Base-by-base conservation (phyloP, 2,888 invertebrate species). In the Hirtodrosophila histrioides region DNA sequence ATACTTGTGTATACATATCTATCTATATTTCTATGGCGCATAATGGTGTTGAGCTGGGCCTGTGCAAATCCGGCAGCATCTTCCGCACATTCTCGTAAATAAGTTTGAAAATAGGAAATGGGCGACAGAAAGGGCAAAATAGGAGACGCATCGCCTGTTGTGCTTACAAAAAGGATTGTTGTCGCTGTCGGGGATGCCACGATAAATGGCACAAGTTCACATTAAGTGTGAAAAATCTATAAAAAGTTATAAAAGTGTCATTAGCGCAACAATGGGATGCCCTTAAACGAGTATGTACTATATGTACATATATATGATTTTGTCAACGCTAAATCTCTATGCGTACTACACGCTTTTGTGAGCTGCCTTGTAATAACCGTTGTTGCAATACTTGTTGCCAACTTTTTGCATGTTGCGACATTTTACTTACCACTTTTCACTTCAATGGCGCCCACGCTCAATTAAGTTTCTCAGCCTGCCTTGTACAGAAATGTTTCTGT, bases 241-340 rank as follows among this genome's bases (percentile, higher is more conserved):
- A 83, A 84, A 85, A 85, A 83, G 84, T 88, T 85, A 84, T 88
- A 85, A 88, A 85, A 88, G 85, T 85, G 87, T 88, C 88, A 88
- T 85, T 85, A 85, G 86, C 79, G 78, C 66, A 69, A 73, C 70
- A 73, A 75, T 73, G 56, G 55, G 63, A 57, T 57, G 46, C 46
- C 58, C 41, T 37, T 48, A 31, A 39, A 53, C 24, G 31, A 40
- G 10, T 23, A 46, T 37, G 50, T 33, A 17, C 8, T 12, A 41
- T n/a, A 23, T 24, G 3, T 12, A 41, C 17, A 17, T 17, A 17
- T 17, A 17, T 17, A 17, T 17, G 17, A 4, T 4, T 8, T 24
- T 35, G 5, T 35, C 9, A 29, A 9, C 37, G 8, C 40, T 12
- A 50, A 57, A 33, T 68, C 39, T 37, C 24, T 29, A 6, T 45